Base-by-base conservation (phyloP, 2,113 vertebrate genomes). In the Pollachius pollachius region DNA sequence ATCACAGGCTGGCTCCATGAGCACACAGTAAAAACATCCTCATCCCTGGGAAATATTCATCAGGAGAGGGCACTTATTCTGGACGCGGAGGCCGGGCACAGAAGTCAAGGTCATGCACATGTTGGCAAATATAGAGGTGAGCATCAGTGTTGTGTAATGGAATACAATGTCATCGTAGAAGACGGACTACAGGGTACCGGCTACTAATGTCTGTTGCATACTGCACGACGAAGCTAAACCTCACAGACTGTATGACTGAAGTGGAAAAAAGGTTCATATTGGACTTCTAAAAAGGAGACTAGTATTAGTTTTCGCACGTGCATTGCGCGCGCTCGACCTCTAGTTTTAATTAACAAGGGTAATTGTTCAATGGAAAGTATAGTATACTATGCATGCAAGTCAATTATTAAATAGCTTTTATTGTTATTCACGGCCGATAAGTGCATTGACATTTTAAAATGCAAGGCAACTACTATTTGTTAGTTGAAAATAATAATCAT, bases 11-110 rank as follows among this genome's bases (percentile, higher is more conserved):
- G 21, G 61, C 67, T 61, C 18, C 17, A 15, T 63, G 64, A 56
- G 69, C 69, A 58, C 62, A 11, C 64, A 21, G 57, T 30, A 48
- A 71, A 68, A 70, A 21, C 30, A 1, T 65, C 61, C 2, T 64
- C 62, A 58, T 78, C 63, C 79, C 23, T 5, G 25, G 57, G 62
- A 71, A 27, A 67, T 70, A 58, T 73, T 57, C 59, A 81, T 63
- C 41, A 61, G 65, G 21, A 65, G 58, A 59, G 58, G 18, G 52
- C 19, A 56, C 70, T 52, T 64, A 58, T 76, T 80, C 15, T 64
- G 25, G 52, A 48, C 11, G 41, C 8, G 41, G 41, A 13, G 41
- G 41, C 8, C 2, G 61, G 63, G 69, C 34, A 37, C 52, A 60
- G 65, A 65, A 58, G 3, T 13, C 64, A 73, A 78, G 66, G 76